Base-by-base conservation (phyloP, 2,113 vertebrate genomes). In the Seriola rivoliana region DNA sequence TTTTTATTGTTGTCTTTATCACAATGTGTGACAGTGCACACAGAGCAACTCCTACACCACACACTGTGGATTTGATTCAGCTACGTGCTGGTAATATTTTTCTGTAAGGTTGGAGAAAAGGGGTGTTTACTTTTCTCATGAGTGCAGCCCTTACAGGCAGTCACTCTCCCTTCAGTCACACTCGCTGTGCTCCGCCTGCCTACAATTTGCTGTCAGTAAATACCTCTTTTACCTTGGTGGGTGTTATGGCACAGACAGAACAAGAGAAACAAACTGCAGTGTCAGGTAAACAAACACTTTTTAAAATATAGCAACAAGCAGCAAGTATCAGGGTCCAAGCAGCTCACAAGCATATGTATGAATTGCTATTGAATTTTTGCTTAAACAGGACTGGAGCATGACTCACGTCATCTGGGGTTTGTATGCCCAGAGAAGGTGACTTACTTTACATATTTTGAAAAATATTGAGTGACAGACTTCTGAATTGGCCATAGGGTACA, bases 121-220 rank as follows among this genome's bases (percentile, higher is more conserved):
- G 16, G 48, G 16, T 44, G n/a, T 46, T 76, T 19, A 7, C 52
- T 59, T 60, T 71, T 38, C 55, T 77, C 36, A 19, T 32, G 32
- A 67, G 54, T 67, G 54, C 55, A 60, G 63, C 54, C 25, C 16
- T 32, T 3, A 29, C 32, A 44, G 25, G 50, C 1, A 3, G 65
- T 76, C 69, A 62, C 2, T 1, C 44, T n/a, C 50, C 73, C 48
- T 50, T 42, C 34, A 32, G 60, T 85, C 68, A 81, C 62, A 34
- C 34, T 69, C 55, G 25, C 55, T 81, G 58, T 63, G 50, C 63
- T 59, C 71, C 21, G 6, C 25, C 50, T 23, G 7, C 8, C 55
- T 62, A 23, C 68, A 81, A 72, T 71, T 42, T 77, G 9, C 16
- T n/a, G 21, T 40, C 34, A 4, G 12, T 79, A 65, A 65, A 74